Evolutionary conservation across 2,797 vertebrate species (phyloP).

Genomic region (Tamandua tetradactyla): DNA sequence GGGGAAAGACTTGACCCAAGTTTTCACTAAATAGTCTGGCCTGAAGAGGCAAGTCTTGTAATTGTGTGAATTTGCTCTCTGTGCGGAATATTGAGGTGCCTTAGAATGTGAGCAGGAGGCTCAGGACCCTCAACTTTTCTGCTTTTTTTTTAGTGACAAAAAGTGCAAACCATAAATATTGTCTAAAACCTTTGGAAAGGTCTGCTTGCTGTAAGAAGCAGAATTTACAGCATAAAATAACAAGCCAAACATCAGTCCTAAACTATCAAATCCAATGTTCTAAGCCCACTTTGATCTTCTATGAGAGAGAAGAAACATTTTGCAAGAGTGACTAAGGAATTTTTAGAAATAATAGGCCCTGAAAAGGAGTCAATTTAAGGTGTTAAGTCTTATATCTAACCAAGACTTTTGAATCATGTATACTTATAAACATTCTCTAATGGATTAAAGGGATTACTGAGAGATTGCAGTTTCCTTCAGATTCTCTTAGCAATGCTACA

Average conservation of each 20-base stretch:
- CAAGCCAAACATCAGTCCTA: neutral
- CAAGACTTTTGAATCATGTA: neutral
- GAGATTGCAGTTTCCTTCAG: neutral
- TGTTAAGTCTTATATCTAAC: neutral
- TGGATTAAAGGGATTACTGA: neutral
- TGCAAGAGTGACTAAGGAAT: neutral
- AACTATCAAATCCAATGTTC: neutral
- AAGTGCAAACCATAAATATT: neutral
- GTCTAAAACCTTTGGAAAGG: neutral
- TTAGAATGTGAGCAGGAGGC: neutral
- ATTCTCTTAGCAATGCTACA: neutral
- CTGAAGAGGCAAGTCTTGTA: neutral
- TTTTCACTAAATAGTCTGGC: neutral
- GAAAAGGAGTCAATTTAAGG: neutral
- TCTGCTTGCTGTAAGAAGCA: neutral
- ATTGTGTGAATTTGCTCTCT: neutral
- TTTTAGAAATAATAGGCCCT: neutral
- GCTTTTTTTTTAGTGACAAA: conserved; percentile 5
- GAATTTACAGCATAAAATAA: neutral
- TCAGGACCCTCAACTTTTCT: neutral
- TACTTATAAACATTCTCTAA: neutral
- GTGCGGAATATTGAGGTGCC: neutral
- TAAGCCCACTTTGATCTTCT: neutral
- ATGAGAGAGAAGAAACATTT: neutral
- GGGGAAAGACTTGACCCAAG: neutral